Conservation (phyloP, 2,888 invertebrate species). For the Melitaea athalia region DNA sequence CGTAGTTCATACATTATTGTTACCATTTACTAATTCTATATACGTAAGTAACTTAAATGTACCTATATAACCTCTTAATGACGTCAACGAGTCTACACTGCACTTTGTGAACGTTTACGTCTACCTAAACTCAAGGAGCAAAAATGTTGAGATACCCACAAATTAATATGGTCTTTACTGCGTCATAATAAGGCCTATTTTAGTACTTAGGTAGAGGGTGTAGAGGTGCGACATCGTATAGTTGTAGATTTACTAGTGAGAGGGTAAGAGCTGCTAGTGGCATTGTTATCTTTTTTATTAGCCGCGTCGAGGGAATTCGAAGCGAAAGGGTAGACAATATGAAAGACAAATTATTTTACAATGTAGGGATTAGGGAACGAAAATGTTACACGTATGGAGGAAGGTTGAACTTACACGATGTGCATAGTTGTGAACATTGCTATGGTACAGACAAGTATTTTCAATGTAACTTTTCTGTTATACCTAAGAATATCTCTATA, state of each 20-base stretch:
- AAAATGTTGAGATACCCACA: neutral
- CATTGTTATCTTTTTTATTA: conserved; percentile 38
- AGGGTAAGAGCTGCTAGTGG: conserved; percentile 18
- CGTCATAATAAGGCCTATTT: neutral
- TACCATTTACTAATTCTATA: neutral
- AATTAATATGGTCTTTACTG: neutral
- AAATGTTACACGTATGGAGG: conserved; percentile 8
- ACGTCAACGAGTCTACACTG: neutral
- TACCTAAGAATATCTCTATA: too few relatives aligned
- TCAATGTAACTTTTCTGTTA: too few relatives aligned
- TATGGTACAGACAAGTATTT: too few relatives aligned
- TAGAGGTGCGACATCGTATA: conserved; percentile 12
- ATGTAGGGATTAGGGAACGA: conserved; percentile 1
- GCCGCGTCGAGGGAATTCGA: conserved; percentile 30
- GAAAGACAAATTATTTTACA: conserved; percentile 29
- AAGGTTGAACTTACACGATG: neutral
- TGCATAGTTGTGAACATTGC: too few relatives aligned
- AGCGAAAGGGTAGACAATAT: conserved; percentile 37
- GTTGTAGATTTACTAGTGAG: conserved; percentile 19
- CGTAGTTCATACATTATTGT: neutral
- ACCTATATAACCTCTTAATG: conserved; percentile 8
- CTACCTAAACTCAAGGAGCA: neutral
- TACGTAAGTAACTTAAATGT: neutral
- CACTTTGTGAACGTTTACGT: neutral
- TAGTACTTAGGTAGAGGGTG: conserved; percentile 1